Evolutionary conservation across 2,888 invertebrate genomes (phyloP).

Genomic region (Sialis fuliginosa): DNA sequence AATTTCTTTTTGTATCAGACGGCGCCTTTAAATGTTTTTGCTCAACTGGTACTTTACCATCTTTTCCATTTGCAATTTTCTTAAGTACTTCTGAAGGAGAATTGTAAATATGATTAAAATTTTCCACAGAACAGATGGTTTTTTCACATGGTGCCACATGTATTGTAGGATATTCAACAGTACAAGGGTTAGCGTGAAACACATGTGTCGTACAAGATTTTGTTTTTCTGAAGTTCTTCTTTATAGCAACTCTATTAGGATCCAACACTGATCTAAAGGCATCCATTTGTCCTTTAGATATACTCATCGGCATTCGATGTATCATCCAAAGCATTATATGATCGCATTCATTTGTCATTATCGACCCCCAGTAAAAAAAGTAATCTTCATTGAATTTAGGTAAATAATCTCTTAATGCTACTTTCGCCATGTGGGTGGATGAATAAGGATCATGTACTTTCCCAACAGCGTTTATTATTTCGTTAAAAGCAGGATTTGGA

Average conservation of each 20-base stretch:
- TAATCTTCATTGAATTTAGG: conserved; percentile 41
- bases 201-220: neutral
- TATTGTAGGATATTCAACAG: too few species aligned
- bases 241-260: conserved; percentile 24
- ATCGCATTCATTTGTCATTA: conserved; percentile 26
- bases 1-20: too few species aligned
- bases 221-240: conserved; percentile 32
- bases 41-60: too few species aligned
- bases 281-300: conserved; percentile 40
- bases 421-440: conserved; percentile 29
- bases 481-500: conserved; percentile 25
- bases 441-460: conserved; percentile 32
- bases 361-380: conserved; percentile 43
- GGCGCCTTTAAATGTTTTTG: too few species aligned
- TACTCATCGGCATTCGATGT: conserved; percentile 35
- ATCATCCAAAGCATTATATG: conserved; percentile 41
- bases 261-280: conserved; percentile 34
- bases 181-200: too few species aligned
- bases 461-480: conserved; percentile 29
- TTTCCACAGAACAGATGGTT: too few species aligned
- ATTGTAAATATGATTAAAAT: too few species aligned
- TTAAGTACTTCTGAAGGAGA: too few species aligned
- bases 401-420: conserved; percentile 30
- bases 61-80: too few species aligned
- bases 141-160: too few species aligned